These are phyloP conservation scores for Chiloscyllium punctatum DNA, from an alignment of 2,797 vertebrate genomes.

Conservation along the genomic window DNA sequence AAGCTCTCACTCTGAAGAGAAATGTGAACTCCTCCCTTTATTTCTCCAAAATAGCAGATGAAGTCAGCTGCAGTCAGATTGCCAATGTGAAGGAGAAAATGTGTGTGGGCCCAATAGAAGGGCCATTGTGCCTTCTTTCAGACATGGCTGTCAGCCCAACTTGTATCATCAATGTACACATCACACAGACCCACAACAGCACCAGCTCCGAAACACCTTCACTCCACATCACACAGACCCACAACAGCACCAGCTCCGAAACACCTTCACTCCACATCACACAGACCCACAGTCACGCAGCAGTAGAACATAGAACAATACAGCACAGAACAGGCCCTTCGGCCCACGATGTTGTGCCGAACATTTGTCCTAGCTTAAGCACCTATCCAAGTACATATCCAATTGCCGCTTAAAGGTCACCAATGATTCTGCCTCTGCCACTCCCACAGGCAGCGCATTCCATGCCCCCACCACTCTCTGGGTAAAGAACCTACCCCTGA, in stretches of 20 bases:
- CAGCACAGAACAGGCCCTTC: too few relatives aligned
- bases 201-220: background rate
- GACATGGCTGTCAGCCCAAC: background rate
- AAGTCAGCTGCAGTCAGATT: background rate
- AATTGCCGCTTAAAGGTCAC: too few relatives aligned
- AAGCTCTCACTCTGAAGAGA: background rate
- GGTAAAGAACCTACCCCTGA: too few relatives aligned
- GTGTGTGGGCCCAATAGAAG: constrained; percentile 18
- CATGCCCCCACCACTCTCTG: too few relatives aligned
- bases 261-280: background rate
- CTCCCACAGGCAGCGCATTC: too few relatives aligned
- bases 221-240: background rate
- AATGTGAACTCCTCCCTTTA: background rate
- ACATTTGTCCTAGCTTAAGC: too few relatives aligned
- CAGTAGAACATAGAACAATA: too few relatives aligned
- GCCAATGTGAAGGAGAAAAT: background rate
- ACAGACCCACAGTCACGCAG: background rate
- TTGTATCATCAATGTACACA: background rate
- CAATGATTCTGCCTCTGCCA: too few relatives aligned
- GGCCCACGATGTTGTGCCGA: too few relatives aligned
- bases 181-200: background rate
- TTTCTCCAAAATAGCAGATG: background rate
- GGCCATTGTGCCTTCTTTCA: constrained; percentile 14
- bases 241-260: background rate
- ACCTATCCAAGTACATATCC: too few relatives aligned